Evolutionary conservation across 35 echinoderm and acorn worm genomes (phyloP).

Genomic region (Lytechinus variegatus): DNA sequence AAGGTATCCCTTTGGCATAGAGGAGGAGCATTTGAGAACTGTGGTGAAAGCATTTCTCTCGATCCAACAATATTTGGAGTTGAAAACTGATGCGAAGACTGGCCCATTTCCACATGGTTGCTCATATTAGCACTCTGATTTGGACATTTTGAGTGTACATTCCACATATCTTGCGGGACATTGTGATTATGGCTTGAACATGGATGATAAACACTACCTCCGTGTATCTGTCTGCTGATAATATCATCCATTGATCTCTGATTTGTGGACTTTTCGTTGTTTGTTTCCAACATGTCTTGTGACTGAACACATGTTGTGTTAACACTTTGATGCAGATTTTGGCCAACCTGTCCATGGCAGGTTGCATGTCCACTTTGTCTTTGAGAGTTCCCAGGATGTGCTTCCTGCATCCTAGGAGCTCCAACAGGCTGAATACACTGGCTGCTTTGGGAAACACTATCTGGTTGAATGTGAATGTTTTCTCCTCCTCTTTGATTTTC

Average conservation of each 20-base stretch:
- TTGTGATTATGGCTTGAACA: background rate
- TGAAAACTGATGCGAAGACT: too few relatives aligned
- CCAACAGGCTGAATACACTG: background rate
- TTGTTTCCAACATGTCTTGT: background rate
- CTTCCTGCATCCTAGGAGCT: background rate
- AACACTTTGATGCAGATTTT: background rate
- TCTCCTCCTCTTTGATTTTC: background rate
- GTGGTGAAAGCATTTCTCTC: too few relatives aligned
- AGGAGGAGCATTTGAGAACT: too few relatives aligned
- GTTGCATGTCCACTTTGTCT: background rate
- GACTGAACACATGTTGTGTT: background rate
- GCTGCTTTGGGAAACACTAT: background rate
- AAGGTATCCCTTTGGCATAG: too few relatives aligned
- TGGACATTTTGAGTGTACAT: background rate
- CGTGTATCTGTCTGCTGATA: background rate
- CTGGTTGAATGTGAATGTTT: background rate
- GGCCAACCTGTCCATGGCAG: background rate
- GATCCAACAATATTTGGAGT: too few relatives aligned
- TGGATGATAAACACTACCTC: background rate
- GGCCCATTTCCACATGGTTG: background rate
- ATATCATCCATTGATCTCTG: background rate
- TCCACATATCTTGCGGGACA: background rate
- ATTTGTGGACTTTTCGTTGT: background rate
- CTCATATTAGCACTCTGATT: background rate
- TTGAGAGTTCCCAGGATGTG: background rate